phyloP scores from a whole-genome alignment of 2,888 invertebrate genomes.

The Eupsilia transversa region DNA sequence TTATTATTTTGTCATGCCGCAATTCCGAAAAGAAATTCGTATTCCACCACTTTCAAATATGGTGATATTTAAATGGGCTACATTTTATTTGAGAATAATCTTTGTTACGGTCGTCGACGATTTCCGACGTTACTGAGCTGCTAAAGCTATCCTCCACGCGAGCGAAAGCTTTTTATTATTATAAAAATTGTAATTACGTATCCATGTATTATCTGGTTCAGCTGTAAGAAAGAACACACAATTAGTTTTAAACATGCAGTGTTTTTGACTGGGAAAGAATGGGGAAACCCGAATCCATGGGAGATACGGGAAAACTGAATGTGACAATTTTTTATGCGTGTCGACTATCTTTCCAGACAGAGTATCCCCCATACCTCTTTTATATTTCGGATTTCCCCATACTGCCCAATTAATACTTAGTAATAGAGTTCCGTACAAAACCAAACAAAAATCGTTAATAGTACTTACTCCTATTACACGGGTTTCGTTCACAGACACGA shows the following conservation, averaged over 20 bases:
- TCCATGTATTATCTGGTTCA: neutral
- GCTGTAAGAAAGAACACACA: constrained; percentile 7
- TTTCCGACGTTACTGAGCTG: neutral
- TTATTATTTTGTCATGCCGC: neutral
- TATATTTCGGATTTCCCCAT: neutral
- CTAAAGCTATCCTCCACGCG: no score
- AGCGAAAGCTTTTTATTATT: neutral
- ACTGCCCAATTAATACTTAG: neutral
- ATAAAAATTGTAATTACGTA: constrained; percentile 7
- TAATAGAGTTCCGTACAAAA: neutral
- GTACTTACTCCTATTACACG: neutral
- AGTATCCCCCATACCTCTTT: neutral
- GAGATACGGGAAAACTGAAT: neutral
- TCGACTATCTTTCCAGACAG: neutral
- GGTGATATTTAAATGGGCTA: neutral
- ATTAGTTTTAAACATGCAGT: neutral
- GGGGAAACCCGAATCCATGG: neutral
- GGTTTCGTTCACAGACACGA: neutral
- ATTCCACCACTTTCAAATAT: neutral
- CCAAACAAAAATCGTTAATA: neutral
- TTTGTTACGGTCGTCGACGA: neutral
- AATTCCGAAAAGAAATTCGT: neutral
- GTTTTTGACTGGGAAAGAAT: neutral
- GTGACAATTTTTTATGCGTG: neutral
- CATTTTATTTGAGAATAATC: neutral